Percentiles rank a stretch among this genome's conserved stretches.
Evolutionary conservation across 2,797 vertebrate species (phyloP).

Genomic region (Ataeniobius toweri): DNA sequence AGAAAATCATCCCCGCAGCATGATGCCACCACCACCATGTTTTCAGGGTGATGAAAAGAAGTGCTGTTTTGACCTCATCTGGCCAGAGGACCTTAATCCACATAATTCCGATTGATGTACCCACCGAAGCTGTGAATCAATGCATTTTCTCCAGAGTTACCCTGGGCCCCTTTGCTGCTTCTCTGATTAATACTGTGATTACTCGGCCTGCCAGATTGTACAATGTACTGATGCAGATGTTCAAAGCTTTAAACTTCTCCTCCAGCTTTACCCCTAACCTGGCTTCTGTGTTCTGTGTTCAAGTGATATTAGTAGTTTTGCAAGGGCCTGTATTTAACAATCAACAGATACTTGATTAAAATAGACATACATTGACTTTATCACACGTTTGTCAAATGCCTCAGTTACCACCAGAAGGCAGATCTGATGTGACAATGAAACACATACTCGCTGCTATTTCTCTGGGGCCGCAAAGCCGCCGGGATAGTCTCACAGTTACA

Average conservation of each 20-base stretch:
- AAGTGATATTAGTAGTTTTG: background rate
- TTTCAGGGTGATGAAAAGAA: background rate
- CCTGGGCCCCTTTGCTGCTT: no score
- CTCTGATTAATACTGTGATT: no score
- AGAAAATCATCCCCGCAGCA: background rate
- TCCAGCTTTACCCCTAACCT: no score
- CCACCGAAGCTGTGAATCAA: no score
- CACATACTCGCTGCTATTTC: conserved; percentile 25
- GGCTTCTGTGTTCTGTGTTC: background rate
- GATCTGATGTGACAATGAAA: conserved; percentile 40
- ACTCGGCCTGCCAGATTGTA: no score
- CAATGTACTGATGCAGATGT: background rate
- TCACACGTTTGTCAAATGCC: conserved; percentile 18
- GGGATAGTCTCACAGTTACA: conserved; percentile 12
- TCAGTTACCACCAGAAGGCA: conserved; percentile 23
- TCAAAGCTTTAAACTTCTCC: no score
- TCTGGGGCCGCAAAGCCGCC: conserved; percentile 16
- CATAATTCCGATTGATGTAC: no score
- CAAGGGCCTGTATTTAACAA: background rate
- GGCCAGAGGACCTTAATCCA: no score
- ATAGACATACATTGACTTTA: conserved; percentile 12
- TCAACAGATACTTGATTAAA: background rate
- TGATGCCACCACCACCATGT: background rate
- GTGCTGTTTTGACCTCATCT: no score
- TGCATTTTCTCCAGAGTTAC: no score